Evolutionary conservation across 2,888 invertebrate species (phyloP), one percentile per base, ranked within the genome.

Genomic region (Perizoma flavofasciatum): DNA sequence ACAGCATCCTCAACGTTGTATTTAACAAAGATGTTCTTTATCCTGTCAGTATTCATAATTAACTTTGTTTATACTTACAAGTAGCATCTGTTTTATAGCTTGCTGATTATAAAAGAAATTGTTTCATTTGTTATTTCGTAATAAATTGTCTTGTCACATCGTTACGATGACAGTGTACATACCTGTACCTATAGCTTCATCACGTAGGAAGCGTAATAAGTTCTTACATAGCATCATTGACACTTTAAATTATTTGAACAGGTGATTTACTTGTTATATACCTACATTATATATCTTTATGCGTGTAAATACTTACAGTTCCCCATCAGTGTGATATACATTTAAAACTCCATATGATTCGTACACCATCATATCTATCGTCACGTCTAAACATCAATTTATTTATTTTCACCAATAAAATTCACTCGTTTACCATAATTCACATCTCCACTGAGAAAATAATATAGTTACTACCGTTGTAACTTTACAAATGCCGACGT

Each of bases 271-370:
- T 5, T 47, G 9, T 6, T 32, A 32, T 22, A 22, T 22, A 22
- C 22, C 22, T 22, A 3, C 22, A 22, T 22, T 22, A 22, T 22
- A 22, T 22, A 22, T 22, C 3, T 22, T 41, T 5, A 41, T 10
- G 10, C 9, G 9, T 5, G 4, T 11, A 22, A 22, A 3, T 62
- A 89, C 91, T 87, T 69, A 92, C 91, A 92, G 78, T 90, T 90
- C 83, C 91, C 91, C 91, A 92, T 92, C 79, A 82, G 87, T 83
- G 73, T 69, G 68, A 75, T 75, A 72, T 78, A 79, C 85, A 85
- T 85, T 78, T 80, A 86, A 77, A 74, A 84, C 75, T 75, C 80
- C 81, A 80, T 77, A 68, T 71, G 68, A 77, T 70, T 70, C 72
- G 72, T 69, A 64, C 69, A 80, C 73, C 82, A 77, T 86, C 89